These are phyloP conservation scores for Vesta saturnalis DNA, from an alignment of 2,888 invertebrate species.

Conservation along the genomic window DNA sequence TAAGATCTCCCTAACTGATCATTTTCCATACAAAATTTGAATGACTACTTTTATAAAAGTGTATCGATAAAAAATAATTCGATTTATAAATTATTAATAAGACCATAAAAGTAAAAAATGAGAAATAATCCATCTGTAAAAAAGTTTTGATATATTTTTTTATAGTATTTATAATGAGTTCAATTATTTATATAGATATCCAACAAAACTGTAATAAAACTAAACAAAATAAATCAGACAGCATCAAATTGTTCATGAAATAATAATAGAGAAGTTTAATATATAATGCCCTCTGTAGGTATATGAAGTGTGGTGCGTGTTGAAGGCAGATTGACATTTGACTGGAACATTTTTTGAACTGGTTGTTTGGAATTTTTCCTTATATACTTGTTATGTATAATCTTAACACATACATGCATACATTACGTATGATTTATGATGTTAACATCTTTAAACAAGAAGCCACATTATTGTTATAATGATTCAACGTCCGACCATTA, in stretches of 20 bases:
- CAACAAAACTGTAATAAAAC: constrained; percentile 10
- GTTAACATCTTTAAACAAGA: constrained; percentile 13
- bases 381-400: constrained; percentile 4
- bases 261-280: constrained; percentile 15
- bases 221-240: constrained; percentile 16
- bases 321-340: constrained; percentile 46
- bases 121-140: neutral
- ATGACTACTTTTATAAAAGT: neutral
- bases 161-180: neutral
- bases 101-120: neutral
- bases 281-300: constrained; percentile 17
- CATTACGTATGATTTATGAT: constrained; percentile 19
- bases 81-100: neutral
- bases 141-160: neutral
- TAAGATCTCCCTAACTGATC: too few species aligned
- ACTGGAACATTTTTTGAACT: constrained; percentile 49
- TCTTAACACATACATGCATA: constrained; percentile 16
- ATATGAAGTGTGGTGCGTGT: constrained; percentile 19
- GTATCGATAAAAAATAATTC: neutral
- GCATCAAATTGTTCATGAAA: constrained; percentile 19
- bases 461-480: constrained; percentile 16
- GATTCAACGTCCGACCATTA: constrained; percentile 14
- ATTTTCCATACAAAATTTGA: too few species aligned
- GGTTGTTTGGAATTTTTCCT: constrained; percentile 1
- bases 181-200: constrained; percentile 10